phyloP scores from a whole-genome alignment of 2,113 vertebrate species.

The Dipodomys ordii region DNA sequence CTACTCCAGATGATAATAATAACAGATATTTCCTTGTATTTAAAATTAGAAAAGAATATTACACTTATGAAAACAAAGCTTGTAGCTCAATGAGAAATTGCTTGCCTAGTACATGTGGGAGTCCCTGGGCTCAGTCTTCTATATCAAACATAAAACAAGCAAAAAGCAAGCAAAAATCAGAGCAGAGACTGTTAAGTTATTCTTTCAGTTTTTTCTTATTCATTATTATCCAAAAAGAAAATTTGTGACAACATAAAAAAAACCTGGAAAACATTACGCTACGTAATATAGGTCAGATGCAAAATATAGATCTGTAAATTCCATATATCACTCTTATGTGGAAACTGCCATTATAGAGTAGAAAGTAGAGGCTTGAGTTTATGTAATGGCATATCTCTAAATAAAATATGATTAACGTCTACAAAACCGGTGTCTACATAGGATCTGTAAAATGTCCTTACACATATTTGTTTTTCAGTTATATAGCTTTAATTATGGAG shows the following conservation, averaged over 20 bases:
- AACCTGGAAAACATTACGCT: neutral
- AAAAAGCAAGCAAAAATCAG: neutral
- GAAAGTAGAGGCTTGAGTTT: neutral
- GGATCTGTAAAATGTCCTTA: neutral
- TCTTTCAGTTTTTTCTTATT: neutral
- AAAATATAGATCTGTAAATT: neutral
- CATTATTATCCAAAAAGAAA: neutral
- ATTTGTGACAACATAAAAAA: neutral
- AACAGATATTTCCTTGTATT: neutral
- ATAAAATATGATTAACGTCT: neutral
- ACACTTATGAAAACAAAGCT: neutral
- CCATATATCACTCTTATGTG: neutral
- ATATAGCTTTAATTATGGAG: neutral
- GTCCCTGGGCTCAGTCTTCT: too few species aligned
- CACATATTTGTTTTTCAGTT: neutral
- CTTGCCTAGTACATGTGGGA: too few species aligned
- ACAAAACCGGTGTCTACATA: neutral
- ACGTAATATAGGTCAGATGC: neutral
- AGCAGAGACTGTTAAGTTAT: neutral
- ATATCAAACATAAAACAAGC: neutral
- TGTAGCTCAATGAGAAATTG: neutral
- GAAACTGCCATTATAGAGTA: neutral
- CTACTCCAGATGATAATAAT: too few species aligned
- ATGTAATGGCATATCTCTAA: neutral
- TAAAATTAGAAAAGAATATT: neutral